Evolutionary conservation across 1,140 invertebrate genomes (phyloP), one percentile per base, ranked within the genome.

Genomic region (Octopus bimaculoides): DNA sequence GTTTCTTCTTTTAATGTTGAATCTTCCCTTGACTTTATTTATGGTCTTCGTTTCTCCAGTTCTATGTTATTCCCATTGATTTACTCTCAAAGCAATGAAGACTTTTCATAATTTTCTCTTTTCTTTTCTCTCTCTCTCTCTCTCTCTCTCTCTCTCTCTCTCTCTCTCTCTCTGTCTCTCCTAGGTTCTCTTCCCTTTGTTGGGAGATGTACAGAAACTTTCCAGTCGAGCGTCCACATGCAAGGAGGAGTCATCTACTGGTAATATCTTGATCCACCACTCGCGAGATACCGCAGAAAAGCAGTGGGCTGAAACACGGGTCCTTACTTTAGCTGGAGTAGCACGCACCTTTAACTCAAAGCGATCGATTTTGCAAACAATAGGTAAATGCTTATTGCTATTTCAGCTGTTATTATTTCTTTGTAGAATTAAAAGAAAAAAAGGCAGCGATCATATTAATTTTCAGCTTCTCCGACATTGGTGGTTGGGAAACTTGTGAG

Each of bases 221-320:
- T 98, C 96, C 12, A 96, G 94, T 86, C 95, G 94, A 73, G 98
- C 98, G 2, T 98, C 97, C 82, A 96, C 93, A 80, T 96, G 97
- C 87, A 97, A 97, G 90, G 96, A 97, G 53, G 95, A 97, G 86
- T 94, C 94, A 10, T 77, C 85, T 17, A 85, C 82, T 52, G 86
- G 88, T n/a, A 97, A 97, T 87, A 97, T 99, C 84, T 92, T 99
- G 0, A 98, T 99, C 84, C 98, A 99, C 91, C 98, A 99, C 90
- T 98, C 97, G 0, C 92, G 98, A 83, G 99, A 99, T 89, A 99
- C 98, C 0, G 97, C 97, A 20, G 96, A 98, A 88, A 99, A 99
- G 87, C 98, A 99, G 88, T 99, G 98, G 98, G 97, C 97, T 8
- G 98, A 99, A 91, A 99, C 98, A 6, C 95, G 97, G 91, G 95